phyloP scores from a whole-genome alignment of 2,797 vertebrate species.

The Loriculus beryllinus region DNA sequence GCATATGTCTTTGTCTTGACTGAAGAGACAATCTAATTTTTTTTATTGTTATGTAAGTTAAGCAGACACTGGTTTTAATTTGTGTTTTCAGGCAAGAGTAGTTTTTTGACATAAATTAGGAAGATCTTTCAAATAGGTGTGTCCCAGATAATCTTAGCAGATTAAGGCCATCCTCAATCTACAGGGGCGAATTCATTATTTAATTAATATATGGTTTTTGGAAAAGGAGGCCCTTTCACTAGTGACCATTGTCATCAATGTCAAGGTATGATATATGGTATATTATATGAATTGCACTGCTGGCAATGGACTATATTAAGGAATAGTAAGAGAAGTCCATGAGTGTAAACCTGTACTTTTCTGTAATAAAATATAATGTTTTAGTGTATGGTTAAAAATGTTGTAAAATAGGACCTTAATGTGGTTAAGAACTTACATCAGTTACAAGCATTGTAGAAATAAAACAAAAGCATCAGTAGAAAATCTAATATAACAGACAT shows the following conservation, averaged over 20 bases:
- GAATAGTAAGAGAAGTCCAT: neutral
- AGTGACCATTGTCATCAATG: neutral
- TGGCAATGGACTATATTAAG: neutral
- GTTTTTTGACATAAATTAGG: neutral
- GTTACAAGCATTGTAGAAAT: neutral
- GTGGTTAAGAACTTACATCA: neutral
- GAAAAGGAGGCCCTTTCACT: neutral
- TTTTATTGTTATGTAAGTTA: neutral
- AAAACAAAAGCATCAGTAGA: neutral
- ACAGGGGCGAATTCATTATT: neutral
- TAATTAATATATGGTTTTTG: neutral
- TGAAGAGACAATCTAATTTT: neutral
- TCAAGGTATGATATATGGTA: neutral
- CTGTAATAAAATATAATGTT: neutral
- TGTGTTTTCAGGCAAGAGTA: slow-evolving; percentile 3
- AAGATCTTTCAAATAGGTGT: neutral
- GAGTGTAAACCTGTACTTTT: neutral
- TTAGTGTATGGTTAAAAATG: neutral
- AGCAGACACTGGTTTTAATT: neutral
- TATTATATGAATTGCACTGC: neutral
- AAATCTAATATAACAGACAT: neutral
- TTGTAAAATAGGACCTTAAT: neutral
- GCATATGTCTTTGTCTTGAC: neutral
- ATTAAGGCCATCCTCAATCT: neutral
- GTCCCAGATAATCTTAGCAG: neutral